Base-by-base conservation (phyloP, 1,140 invertebrate genomes). In the Popillia japonica region DNA sequence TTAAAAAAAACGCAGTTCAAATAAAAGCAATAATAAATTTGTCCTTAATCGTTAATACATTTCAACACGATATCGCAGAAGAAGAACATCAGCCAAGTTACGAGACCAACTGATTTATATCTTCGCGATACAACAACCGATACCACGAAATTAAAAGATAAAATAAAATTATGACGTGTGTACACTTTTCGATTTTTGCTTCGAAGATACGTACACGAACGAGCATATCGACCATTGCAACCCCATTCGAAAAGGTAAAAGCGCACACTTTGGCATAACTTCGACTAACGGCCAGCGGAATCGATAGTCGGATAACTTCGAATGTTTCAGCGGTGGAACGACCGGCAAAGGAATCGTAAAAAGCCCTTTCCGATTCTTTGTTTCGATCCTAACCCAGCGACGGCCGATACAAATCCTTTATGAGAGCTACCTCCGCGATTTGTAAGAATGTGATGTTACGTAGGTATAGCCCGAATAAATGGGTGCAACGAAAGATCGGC, bases 381-480 rank as follows among this genome's bases (percentile, higher is more conserved):
- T 82, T 79, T 82, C 77, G 59, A 80, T 76, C 78, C 79, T 78
- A 81, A 75, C 78, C 79, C 78, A 34, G 27, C 27, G 27, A 79
- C 81, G 79, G 17, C 61, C 61, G 81, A 80, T 79, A 82, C 81
- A 80, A 82, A 82, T 82, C 81, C 81, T 77, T 81, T 81, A 82
- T 81, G 61, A 68, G 61, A 17, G 61, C 61, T 68, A 68, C 61
- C 61, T 68, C 61, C 61, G 61, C 61, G 61, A 68, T 68, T 68
- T 68, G 61, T 68, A 68, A 68, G 61, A 68, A 22, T 68, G 61
- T 68, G 61, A 68, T 22, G 17, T 17, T 68, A 68, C 61, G 22
- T 22, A n/a, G n/a, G n/a, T n/a, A 27, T 11, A 10, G 20, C 11
- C n/a, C 22, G 22, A 68, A 22, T 68, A 68, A 68, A 6, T 17